Base-by-base conservation (phyloP, 2,797 vertebrate species). In the Taenioides sp. region DNA sequence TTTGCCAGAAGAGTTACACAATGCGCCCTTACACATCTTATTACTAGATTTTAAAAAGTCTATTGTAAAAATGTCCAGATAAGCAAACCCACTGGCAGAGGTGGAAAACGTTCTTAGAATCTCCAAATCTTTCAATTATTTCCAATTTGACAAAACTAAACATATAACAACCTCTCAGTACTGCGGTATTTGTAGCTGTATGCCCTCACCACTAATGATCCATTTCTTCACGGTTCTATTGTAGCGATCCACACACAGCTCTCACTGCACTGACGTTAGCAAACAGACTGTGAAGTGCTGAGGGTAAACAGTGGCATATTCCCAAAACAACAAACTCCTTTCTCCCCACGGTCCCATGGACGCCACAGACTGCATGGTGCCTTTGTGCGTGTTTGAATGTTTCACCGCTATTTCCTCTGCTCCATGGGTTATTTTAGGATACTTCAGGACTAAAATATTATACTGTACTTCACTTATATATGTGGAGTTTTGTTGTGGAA, bases 331-430 rank as follows among this genome's bases (percentile, higher is more conserved):
- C 88, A 90, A 88, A 88, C 86, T 72, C 18, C 74, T 58, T 55
- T 67, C 63, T 70, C 82, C 83, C 65, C 6, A 0, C 71, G 84
- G 84, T 66, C 73, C 84, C 50, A 83, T 75, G 85, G 76, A 83
- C 70, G 58, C 80, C 75, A 85, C 79, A 91, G 90, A 91, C 90
- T 89, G 73, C 2, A 75, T 67, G 88, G 90, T 90, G 90, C 89
- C 89, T 88, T 77, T 72, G 62, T 85, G 86, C 73, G 83, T 82
- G 85, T 87, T 87, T 91, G 79, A 71, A 67, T 89, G 81, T 87
- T 87, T 88, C 78, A 84, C 73, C 77, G 77, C 65, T 69, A 63
- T 71, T 74, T 78, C 69, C 71, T 86, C 72, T 60, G 76, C 65
- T 72, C 67, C 59, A 52, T 70, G 75, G 83, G 74, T 76, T 81